phyloP scores from a whole-genome alignment of 2,113 vertebrate species.

The Notiomystis cincta region DNA sequence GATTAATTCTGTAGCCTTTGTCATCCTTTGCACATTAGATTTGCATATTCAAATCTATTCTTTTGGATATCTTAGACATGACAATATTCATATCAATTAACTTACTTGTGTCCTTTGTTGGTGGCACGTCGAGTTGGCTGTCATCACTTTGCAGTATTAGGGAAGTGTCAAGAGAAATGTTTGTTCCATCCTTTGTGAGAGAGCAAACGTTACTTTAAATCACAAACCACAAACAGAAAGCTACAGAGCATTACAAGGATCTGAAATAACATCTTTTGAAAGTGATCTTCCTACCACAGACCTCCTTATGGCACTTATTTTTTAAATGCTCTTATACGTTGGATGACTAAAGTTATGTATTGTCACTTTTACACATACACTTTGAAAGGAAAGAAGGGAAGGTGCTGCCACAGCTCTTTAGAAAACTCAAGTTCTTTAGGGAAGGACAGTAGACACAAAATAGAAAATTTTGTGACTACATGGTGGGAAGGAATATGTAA shows the following conservation, averaged over 20 bases:
- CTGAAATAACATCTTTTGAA: background rate
- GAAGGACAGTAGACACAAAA: background rate
- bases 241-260: background rate
- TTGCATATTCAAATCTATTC: background rate
- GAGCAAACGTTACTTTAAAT: background rate
- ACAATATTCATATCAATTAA: background rate
- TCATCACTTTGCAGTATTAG: constrained; percentile 68
- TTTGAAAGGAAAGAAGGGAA: background rate
- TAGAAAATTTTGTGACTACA: accelerated
- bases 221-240: background rate
- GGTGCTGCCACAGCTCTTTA: background rate
- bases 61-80: background rate
- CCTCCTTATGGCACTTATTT: background rate
- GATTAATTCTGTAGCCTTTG: background rate
- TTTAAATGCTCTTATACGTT: background rate
- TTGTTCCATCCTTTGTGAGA: constrained; percentile 51
- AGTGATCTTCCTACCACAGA: background rate
- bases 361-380: background rate
- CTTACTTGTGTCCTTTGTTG: constrained; percentile 74
- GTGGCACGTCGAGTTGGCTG: background rate
- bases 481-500: background rate
- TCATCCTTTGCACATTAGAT: background rate
- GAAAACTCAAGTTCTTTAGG: background rate
- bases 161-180: constrained; percentile 38
- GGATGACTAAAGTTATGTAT: background rate